Conservation (phyloP, 2,113 vertebrate genomes). For the Panthera leo region DNA sequence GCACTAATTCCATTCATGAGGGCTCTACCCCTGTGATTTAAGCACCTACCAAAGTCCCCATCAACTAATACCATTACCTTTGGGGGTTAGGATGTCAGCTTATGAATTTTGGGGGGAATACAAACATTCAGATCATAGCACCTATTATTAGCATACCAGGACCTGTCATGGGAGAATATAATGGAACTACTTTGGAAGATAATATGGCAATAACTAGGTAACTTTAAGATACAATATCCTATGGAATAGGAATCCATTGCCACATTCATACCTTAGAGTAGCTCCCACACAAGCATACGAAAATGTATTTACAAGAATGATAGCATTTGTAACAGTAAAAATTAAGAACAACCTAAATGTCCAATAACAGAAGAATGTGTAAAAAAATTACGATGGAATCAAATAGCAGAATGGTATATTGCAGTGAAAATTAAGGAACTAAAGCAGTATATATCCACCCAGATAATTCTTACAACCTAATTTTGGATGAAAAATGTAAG, state of each 20-base stretch:
- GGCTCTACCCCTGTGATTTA: not conserved
- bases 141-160: not conserved
- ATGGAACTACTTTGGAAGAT: not conserved
- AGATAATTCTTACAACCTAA: not conserved
- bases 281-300: not conserved
- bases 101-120: not conserved
- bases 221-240: not conserved
- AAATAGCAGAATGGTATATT: not conserved
- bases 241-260: not conserved
- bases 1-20: not conserved
- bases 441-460: not conserved
- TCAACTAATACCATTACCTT: not conserved
- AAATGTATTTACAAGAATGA: not conserved
- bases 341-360: not conserved
- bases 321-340: not conserved
- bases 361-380: not conserved
- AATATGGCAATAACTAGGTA: not conserved
- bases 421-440: not conserved
- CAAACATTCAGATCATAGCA: not conserved
- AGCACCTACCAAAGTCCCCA: not conserved
- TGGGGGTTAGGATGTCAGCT: not conserved
- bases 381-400: not conserved
- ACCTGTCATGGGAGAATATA: not conserved
- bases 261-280: not conserved
- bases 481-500: not conserved